Base-by-base conservation (phyloP, 2,113 vertebrate genomes). In the Alectura lathami region DNA sequence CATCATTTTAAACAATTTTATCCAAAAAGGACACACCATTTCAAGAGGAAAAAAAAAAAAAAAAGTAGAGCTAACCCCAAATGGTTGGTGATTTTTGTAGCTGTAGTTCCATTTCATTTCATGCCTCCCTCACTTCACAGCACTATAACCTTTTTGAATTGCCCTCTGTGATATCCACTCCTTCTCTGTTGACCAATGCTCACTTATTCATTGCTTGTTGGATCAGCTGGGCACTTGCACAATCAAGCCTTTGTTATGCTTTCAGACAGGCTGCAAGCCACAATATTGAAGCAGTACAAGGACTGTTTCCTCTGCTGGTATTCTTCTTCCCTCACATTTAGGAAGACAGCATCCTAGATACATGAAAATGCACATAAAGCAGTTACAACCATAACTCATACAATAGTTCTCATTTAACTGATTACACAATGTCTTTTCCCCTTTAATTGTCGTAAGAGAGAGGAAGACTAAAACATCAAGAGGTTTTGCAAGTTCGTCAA, bases 161-260 rank as follows among this genome's bases (percentile, higher is more conserved):
- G 89, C 85, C 92, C 94, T 91, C 95, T 95, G 93, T 95, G 92
- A 96, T 96, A 96, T 89, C 92, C 93, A 96, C 96, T 96, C 88
- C 83, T 95, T 94, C 82, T 91, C 86, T 97, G 96, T 95, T 97
- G 96, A 97, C 96, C 94, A 96, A 75, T 88, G 94, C 93, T 97
- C 93, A 90, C 90, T 96, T 94, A 97, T 97, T 96, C 96, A 96
- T 56, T 89, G 88, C 94, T 95, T 97, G 96, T 97, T 97, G 96
- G 96, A 97, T 97, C 97, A 97, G 97, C 96, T 97, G 97, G 96
- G 93, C 84, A 69, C 85, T 97, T 95, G 87, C 91, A 97, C 95
- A 97, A 95, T 96, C 83, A 75, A 62, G 88, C 74, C 96, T 97
- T 97, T 97, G 96, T 97, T 92, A 64, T 56, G 54, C 90, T 88